Conservation (phyloP, 2,113 vertebrate genomes). For the Oxyruncus cristatus region DNA sequence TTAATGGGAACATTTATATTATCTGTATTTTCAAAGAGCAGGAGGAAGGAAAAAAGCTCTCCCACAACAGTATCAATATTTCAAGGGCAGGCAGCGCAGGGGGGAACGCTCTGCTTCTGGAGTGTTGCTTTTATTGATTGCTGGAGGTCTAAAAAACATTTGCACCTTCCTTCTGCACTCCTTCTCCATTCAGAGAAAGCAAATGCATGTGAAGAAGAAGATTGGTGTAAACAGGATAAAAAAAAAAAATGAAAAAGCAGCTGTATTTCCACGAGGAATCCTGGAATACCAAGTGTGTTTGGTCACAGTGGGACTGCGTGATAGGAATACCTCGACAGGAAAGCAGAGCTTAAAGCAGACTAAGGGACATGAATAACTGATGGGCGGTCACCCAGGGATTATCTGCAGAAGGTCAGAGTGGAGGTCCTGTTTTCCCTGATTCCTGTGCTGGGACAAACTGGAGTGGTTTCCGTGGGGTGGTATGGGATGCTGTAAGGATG, state of each 20-base stretch:
- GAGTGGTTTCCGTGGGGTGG: neutral
- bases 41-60: neutral
- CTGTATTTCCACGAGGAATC: neutral
- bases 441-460: neutral
- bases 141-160: neutral
- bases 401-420: neutral
- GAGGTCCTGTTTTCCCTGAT: neutral
- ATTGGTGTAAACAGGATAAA: neutral
- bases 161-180: neutral
- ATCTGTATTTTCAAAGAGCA: slow-evolving; percentile 29
- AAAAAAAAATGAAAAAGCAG: neutral
- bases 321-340: neutral
- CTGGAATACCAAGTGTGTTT: neutral
- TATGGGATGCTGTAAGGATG: neutral
- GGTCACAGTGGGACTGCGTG: neutral
- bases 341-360: neutral
- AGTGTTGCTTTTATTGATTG: slow-evolving; percentile 25
- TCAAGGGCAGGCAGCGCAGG: slow-evolving; percentile 27
- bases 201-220: neutral
- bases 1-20: slow-evolving; percentile 71
- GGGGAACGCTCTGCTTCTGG: neutral
- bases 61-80: slow-evolving; percentile 11
- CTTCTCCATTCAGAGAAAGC: neutral
- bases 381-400: neutral
- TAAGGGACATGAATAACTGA: neutral